phyloP scores from a whole-genome alignment of 2,113 vertebrate species.

The Leucoraja erinaceus region DNA sequence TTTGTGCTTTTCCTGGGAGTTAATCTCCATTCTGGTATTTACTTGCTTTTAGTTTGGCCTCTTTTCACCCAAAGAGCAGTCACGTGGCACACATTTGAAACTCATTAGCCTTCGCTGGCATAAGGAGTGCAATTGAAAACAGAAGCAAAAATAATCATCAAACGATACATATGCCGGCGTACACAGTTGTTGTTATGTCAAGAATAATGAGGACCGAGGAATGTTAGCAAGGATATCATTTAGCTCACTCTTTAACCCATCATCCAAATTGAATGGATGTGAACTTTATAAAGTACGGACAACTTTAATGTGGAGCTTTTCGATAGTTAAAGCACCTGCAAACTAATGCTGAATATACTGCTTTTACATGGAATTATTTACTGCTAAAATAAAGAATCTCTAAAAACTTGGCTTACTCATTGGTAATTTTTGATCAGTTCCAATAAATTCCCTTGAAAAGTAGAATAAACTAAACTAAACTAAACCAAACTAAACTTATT shows the following conservation, averaged over 20 bases:
- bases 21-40: constrained; percentile 34
- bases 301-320: neutral
- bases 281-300: neutral
- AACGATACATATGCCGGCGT: neutral
- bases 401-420: neutral
- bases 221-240: neutral
- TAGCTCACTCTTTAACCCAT: neutral
- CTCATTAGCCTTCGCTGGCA: constrained; percentile 14
- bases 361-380: neutral
- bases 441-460: neutral
- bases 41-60: constrained; percentile 30
- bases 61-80: constrained; percentile 19
- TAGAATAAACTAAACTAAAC: too few relatives aligned
- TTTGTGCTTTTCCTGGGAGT: constrained; percentile 35
- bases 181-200: neutral
- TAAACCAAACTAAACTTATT: too few relatives aligned
- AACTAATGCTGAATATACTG: neutral
- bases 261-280: neutral
- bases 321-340: neutral
- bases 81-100: constrained; percentile 31
- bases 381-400: neutral
- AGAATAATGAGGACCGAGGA: neutral
- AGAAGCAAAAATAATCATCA: constrained; percentile 30
- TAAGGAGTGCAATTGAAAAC: constrained; percentile 27
- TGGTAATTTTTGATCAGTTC: neutral